These are phyloP conservation scores for Chiloscyllium plagiosum DNA, from an alignment of 2,113 vertebrate species.

Conservation along the genomic window DNA sequence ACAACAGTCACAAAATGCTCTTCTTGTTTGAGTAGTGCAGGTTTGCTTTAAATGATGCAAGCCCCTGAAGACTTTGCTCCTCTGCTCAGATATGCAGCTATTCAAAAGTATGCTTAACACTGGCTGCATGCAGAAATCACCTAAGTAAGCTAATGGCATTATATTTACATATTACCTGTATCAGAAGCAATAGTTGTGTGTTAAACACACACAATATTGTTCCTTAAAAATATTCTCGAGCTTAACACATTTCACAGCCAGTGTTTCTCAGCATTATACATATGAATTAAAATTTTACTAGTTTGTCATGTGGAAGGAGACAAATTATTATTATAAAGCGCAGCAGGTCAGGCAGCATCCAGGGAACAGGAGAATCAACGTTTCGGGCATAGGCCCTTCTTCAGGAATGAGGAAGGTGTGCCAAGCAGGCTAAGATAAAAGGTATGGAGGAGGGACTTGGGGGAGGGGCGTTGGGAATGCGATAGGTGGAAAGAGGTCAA, in stretches of 20 bases:
- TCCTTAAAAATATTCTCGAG: neutral
- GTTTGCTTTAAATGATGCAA: too few species aligned
- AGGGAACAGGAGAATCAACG: too few species aligned
- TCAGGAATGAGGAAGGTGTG: too few species aligned
- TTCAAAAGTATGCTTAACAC: neutral
- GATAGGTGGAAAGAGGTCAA: too few species aligned
- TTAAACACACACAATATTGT: neutral
- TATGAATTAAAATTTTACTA: neutral
- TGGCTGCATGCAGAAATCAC: neutral
- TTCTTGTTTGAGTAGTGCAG: too few species aligned
- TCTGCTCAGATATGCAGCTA: neutral
- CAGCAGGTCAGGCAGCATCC: too few species aligned
- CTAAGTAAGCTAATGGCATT: neutral
- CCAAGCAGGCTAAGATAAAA: too few species aligned
- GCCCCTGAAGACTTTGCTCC: too few species aligned
- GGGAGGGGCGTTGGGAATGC: too few species aligned
- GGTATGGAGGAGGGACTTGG: too few species aligned
- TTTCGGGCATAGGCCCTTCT: too few species aligned
- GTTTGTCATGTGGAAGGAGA: neutral
- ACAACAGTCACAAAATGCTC: too few species aligned
- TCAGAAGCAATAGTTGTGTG: neutral
- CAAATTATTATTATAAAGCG: neutral
- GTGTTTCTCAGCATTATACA: neutral
- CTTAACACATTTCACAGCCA: neutral
- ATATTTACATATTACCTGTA: neutral